Conservation (phyloP, 2,797 vertebrate genomes). For the Phataginus tricuspis region DNA sequence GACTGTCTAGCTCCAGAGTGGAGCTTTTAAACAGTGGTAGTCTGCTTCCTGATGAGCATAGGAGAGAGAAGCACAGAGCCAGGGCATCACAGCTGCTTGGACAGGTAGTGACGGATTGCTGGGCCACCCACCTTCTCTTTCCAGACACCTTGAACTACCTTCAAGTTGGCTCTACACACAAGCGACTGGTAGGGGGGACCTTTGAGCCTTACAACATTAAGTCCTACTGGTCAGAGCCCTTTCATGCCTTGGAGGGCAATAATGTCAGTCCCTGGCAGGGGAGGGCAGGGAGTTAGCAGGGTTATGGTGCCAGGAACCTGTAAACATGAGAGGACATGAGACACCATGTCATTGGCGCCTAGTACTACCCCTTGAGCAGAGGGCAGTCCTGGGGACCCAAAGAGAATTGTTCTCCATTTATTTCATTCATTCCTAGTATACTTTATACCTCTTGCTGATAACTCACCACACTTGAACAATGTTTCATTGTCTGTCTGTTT, state of each 20-base stretch:
- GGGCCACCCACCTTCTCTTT: neutral
- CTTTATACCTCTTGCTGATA: rapidly evolving
- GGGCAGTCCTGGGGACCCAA: neutral
- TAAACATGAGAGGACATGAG: neutral
- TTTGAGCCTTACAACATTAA: neutral
- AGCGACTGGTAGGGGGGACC: too few relatives aligned
- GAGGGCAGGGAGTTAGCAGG: neutral
- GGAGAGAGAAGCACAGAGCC: neutral
- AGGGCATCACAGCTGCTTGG: too few relatives aligned
- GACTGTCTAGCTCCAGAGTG: neutral
- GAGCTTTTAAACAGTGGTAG: neutral
- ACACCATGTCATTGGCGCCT: neutral
- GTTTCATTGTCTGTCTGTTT: neutral
- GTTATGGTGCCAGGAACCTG: neutral
- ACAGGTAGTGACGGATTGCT: neutral
- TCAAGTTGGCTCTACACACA: neutral
- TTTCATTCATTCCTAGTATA: neutral
- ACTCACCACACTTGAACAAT: neutral
- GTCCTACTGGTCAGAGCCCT: neutral
- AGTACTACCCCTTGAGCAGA: neutral
- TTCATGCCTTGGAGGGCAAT: neutral
- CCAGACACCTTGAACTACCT: neutral
- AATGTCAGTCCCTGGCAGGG: neutral
- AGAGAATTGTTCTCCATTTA: neutral
- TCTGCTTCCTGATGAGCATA: neutral